Evolutionary conservation across 30 jellyfish, hydroid and myxozoan genomes (phyloP).

Genomic region (Nemopilema nomurai): DNA sequence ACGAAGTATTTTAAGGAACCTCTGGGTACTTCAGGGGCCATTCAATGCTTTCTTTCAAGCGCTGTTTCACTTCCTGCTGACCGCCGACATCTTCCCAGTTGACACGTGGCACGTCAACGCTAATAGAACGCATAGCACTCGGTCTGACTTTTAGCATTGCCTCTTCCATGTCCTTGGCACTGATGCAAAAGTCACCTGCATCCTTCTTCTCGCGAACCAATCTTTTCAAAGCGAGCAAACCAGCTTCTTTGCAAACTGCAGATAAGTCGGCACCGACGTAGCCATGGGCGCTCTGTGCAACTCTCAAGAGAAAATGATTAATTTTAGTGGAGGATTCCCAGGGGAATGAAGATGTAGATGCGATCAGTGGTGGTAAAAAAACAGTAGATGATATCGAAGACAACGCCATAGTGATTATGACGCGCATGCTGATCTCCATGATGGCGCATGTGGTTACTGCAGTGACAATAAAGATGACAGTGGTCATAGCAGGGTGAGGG

Average conservation of each 20-base stretch:
- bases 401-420: neutral
- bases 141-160: constrained; percentile 89
- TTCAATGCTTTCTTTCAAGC: constrained; percentile 82
- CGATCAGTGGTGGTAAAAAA: neutral
- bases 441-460: too few species aligned
- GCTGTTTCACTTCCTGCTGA: constrained; percentile 73
- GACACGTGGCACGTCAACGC: constrained; percentile 91
- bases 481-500: too few species aligned
- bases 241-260: constrained; percentile 82
- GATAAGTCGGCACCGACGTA: constrained; percentile 93
- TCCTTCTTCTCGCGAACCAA: constrained; percentile 3
- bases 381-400: neutral
- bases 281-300: constrained; percentile 87
- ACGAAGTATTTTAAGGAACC: constrained; percentile 8
- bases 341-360: neutral
- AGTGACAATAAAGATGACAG: too few species aligned
- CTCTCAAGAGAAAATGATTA: neutral
- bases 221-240: constrained; percentile 24
- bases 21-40: constrained; percentile 98
- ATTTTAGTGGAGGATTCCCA: neutral
- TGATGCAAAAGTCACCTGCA: constrained; percentile 11
- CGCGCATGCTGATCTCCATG: too few species aligned
- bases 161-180: constrained; percentile 48
- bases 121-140: constrained; percentile 86
- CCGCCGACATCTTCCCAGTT: constrained; percentile 99